Evolutionary conservation across 2,113 vertebrate species (phyloP).

Genomic region (Corydoras maculifer): DNA sequence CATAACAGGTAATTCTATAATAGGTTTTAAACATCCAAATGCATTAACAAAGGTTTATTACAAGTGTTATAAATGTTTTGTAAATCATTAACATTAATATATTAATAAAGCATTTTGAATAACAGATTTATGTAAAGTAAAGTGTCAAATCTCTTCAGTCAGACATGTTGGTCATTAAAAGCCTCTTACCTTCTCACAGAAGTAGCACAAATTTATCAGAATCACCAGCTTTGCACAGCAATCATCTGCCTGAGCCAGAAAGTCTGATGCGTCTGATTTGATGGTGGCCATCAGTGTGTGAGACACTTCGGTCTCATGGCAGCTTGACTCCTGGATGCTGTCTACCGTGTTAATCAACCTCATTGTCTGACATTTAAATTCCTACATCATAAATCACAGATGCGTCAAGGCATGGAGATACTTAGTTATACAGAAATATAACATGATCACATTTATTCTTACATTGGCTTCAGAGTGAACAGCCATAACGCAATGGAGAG

Average conservation of each 20-base stretch:
- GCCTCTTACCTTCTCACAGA: conserved; percentile 72
- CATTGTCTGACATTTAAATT: conserved; percentile 65
- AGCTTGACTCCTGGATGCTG: conserved; percentile 14
- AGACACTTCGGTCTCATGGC: conserved; percentile 67
- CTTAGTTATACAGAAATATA: not conserved
- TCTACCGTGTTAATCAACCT: conserved; percentile 70
- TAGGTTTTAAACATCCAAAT: too few species aligned
- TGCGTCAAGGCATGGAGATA: not conserved
- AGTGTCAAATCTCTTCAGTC: too few species aligned
- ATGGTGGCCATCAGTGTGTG: conserved; percentile 62
- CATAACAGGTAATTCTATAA: too few species aligned
- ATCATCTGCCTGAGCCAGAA: conserved; percentile 70
- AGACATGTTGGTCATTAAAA: not conserved
- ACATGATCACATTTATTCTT: conserved; percentile 34
- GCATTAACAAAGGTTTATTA: too few species aligned
- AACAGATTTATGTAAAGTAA: too few species aligned
- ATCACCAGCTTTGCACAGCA: conserved; percentile 66
- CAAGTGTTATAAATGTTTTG: too few species aligned
- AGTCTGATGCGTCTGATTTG: conserved; percentile 71
- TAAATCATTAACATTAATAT: too few species aligned
- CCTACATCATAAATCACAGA: conserved; percentile 54
- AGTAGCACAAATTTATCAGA: conserved; percentile 59
- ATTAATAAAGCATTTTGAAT: too few species aligned
- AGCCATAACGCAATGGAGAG: conserved; percentile 61
- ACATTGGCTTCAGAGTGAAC: conserved; percentile 81